phyloP scores from a whole-genome alignment of 2,797 vertebrate species.

The Spinus olivaceus region DNA sequence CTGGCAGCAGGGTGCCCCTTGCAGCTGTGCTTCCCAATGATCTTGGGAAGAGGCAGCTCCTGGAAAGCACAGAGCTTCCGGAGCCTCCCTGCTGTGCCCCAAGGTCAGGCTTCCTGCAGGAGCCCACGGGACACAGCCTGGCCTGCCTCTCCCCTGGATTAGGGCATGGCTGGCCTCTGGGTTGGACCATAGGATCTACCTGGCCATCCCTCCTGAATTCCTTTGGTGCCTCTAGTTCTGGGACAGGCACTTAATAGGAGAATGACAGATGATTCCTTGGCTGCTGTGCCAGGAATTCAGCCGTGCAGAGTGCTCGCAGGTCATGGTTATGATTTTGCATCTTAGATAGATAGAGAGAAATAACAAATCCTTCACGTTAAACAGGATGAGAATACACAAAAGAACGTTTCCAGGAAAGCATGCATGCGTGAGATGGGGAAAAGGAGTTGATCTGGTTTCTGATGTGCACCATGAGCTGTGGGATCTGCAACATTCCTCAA shows the following conservation, averaged over 20 bases:
- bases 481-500: background rate
- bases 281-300: background rate
- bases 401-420: fast-evolving
- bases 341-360: background rate
- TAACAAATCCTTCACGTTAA: background rate
- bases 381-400: background rate
- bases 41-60: background rate
- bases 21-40: fast-evolving
- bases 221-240: background rate
- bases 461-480: fast-evolving
- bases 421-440: fast-evolving
- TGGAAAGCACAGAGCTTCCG: background rate
- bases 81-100: background rate
- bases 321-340: background rate
- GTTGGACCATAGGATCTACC: background rate
- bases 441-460: background rate
- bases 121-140: fast-evolving
- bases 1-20: background rate
- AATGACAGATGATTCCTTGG: background rate
- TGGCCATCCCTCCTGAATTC: background rate
- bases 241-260: background rate
- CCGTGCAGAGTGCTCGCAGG: fast-evolving
- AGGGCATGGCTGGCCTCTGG: background rate
- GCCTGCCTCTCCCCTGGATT: background rate
- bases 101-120: background rate